These are phyloP conservation scores for Serilophus lunatus DNA, from an alignment of 2,113 vertebrate genomes.

Conservation along the genomic window DNA sequence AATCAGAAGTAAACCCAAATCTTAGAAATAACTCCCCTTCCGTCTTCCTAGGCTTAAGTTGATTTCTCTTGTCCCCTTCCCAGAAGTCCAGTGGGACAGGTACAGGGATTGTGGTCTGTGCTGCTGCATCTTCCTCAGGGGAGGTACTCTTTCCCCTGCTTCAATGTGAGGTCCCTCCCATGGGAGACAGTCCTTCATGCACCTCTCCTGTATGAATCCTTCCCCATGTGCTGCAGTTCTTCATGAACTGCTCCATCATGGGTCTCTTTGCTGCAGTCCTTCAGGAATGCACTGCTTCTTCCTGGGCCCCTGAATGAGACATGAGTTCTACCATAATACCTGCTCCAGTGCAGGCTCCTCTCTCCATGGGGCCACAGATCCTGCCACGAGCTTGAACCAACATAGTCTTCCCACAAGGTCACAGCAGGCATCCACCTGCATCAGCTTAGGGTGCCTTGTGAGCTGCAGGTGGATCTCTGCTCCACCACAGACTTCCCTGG, in stretches of 20 bases:
- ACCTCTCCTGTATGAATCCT: too few species aligned
- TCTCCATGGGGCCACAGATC: neutral
- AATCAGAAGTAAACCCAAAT: neutral
- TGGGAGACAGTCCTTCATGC: neutral
- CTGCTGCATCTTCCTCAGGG: neutral
- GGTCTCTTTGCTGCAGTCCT: neutral
- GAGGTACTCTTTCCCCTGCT: neutral
- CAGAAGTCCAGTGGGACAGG: neutral
- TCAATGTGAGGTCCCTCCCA: neutral
- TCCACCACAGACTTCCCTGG: neutral
- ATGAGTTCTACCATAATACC: neutral
- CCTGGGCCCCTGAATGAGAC: neutral
- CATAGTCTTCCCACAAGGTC: neutral
- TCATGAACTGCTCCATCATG: neutral
- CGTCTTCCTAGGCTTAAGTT: neutral
- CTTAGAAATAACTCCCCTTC: neutral
- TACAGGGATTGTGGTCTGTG: neutral
- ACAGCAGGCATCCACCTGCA: neutral
- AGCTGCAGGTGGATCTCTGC: neutral
- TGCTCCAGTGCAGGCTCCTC: neutral
- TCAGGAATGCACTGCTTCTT: neutral
- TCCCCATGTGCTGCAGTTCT: neutral
- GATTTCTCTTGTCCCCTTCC: neutral
- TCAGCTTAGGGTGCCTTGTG: accelerated
- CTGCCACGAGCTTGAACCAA: neutral